Conservation (phyloP, 2,888 invertebrate genomes). For the Orthosia gracilis region DNA sequence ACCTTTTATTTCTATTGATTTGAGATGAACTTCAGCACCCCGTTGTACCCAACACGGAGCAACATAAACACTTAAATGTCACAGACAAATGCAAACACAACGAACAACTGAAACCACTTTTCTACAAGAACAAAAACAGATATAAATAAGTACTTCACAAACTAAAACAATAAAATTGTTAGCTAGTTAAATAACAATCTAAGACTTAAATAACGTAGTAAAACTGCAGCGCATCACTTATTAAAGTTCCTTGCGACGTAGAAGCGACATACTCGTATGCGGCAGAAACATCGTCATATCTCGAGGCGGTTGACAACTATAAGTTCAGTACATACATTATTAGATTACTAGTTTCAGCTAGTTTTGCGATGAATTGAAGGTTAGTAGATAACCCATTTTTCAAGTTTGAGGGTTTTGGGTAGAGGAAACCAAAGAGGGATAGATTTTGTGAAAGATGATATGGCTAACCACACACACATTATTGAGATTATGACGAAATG, state of each 20-base stretch:
- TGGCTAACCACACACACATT: not conserved
- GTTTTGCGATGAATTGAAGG: too few species aligned
- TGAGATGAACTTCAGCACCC: too few species aligned
- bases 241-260: not conserved
- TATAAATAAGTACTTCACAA: too few species aligned
- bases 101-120: too few species aligned
- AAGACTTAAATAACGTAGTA: not conserved
- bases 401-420: not conserved
- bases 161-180: not conserved
- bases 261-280: not conserved
- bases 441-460: not conserved
- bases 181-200: not conserved
- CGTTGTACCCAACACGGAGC: too few species aligned
- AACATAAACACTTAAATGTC: too few species aligned
- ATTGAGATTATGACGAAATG: too few species aligned
- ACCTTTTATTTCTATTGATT: too few species aligned
- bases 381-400: not conserved
- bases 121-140: too few species aligned
- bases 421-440: not conserved
- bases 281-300: not conserved
- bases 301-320: not conserved
- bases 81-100: too few species aligned
- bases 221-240: constrained; percentile 1
- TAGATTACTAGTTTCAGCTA: too few species aligned
- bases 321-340: not conserved